Evolutionary conservation across 2,888 invertebrate genomes (phyloP), one percentile per base, ranked within the genome.

Genomic region (Malthinus flaveolus): DNA sequence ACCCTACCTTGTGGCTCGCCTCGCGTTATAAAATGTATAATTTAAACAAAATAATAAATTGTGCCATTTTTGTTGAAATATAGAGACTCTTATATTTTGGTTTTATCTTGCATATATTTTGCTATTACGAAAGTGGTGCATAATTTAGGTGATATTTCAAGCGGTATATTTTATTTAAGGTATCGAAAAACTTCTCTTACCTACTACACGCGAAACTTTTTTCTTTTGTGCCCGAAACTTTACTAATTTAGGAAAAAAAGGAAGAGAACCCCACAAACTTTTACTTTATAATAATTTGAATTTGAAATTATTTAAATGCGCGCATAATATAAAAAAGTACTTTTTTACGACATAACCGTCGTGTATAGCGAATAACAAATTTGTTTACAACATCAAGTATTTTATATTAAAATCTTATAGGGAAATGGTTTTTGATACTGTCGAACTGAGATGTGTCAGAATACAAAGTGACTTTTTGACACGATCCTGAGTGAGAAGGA

Each of bases 401-500:
- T 37, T 35, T 59, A 51, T 50, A 56, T 59, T 56, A 56, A 47
- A 35, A 48, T 55, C 51, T 49, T 49, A 46, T 32, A 23, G 23
- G 32, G 39, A 11, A 52, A 59, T 46, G 51, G 59, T 51, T 32
- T 46, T 50, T 45, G 44, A 58, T 23, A 23, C 39, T 59, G 56
- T 56, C 56, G 52, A 59, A 59, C 56, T 51, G 36, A 11, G 37
- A 56, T 59, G 47, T 59, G 57, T 61, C 57, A 46, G 50, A 54
- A 57, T 39, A 44, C 47, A 45, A 53, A 64, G 63, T 63, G 61
- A 61, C 61, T 60, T 51, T 50, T 61, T 64, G 63, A 65, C 66
- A 66, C 58, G 57, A 52, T 59, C 15, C 60, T 57, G 65, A 66
- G 54, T 53, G 65, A 69, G 63, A 68, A 66, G 66, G 68, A 69